phyloP scores from a whole-genome alignment of 2,888 invertebrate species.

The Microdon myrmicae region DNA sequence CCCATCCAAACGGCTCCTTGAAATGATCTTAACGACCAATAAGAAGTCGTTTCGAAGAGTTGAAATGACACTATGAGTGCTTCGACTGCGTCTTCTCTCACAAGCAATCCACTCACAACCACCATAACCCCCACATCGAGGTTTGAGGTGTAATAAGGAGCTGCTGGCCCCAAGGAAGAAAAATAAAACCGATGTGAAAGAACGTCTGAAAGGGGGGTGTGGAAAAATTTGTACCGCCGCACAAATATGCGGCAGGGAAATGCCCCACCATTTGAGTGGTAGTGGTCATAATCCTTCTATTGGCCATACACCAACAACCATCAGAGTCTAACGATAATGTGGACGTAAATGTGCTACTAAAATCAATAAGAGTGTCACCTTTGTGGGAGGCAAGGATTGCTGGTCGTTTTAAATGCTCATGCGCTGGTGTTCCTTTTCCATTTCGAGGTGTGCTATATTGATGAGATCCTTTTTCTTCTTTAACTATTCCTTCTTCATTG shows the following conservation, averaged over 20 bases:
- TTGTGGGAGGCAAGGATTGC: slow-evolving; percentile 27
- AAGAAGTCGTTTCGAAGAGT: slow-evolving; percentile 57
- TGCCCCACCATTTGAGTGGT: slow-evolving; percentile 47
- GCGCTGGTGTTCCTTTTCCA: slow-evolving; percentile 43
- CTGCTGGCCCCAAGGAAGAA: not conserved
- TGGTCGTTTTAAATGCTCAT: slow-evolving; percentile 38
- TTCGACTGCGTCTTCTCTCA: slow-evolving; percentile 46
- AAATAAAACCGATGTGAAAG: not conserved
- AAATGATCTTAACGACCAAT: slow-evolving; percentile 58
- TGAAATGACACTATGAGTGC: slow-evolving; percentile 50
- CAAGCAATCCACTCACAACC: slow-evolving; percentile 23
- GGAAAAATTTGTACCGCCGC: slow-evolving; percentile 31
- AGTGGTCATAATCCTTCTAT: slow-evolving; percentile 52
- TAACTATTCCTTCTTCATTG: slow-evolving; percentile 5
- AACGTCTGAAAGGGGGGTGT: slow-evolving; percentile 26
- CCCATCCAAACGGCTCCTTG: slow-evolving; percentile 51
- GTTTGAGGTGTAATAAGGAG: slow-evolving; percentile 2
- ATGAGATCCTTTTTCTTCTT: too few relatives aligned
- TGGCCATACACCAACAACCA: slow-evolving; percentile 55
- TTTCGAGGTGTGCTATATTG: too few relatives aligned
- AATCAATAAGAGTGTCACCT: slow-evolving; percentile 62
- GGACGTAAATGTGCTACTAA: slow-evolving; percentile 66
- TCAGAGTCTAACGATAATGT: slow-evolving; percentile 66
- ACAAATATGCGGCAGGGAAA: slow-evolving; percentile 48
- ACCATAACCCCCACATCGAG: slow-evolving; percentile 9